Evolutionary conservation across 2,113 vertebrate genomes (phyloP).

Genomic region (Heterotis niloticus): DNA sequence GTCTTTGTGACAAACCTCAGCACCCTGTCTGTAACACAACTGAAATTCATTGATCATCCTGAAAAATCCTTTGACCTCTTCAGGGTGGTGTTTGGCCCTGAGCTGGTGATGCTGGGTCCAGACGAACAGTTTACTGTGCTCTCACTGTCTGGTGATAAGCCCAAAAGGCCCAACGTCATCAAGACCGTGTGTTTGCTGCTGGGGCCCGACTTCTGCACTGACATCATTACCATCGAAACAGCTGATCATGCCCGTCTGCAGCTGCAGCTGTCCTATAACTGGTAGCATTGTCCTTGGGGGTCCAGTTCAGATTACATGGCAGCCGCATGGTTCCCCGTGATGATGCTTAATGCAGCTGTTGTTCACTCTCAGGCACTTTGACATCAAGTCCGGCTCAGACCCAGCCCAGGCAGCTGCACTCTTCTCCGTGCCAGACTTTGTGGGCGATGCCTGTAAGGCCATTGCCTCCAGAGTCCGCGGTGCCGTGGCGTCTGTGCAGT

Average conservation of each 20-base stretch:
- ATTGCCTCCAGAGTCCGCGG: conserved; percentile 80
- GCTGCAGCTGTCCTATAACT: conserved; percentile 87
- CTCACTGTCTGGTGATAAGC: conserved; percentile 78
- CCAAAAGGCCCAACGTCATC: conserved; percentile 76
- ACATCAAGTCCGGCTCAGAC: conserved; percentile 48
- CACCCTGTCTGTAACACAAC: not conserved
- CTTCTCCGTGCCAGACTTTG: conserved; percentile 80
- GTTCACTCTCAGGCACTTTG: conserved; percentile 75
- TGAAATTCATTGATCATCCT: too few relatives aligned
- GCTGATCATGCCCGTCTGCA: conserved; percentile 85
- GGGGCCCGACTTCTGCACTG: conserved; percentile 84
- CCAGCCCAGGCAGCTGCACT: conserved; percentile 50
- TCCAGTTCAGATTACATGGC: not conserved
- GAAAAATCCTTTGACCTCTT: not conserved
- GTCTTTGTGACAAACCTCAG: too few relatives aligned
- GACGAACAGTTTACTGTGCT: conserved; percentile 86
- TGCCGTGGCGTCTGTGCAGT: conserved; percentile 81
- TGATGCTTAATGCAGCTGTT: not conserved
- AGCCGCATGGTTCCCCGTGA: not conserved
- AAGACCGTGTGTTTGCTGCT: conserved; percentile 80
- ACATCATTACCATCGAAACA: conserved; percentile 83
- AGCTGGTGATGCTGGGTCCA: conserved; percentile 79
- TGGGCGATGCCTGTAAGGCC: conserved; percentile 83
- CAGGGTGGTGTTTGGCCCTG: conserved; percentile 85
- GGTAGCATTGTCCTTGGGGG: conserved; percentile 52